Conservation (phyloP, 1,140 invertebrate genomes). For the Macrobrachium rosenbergii region DNA sequence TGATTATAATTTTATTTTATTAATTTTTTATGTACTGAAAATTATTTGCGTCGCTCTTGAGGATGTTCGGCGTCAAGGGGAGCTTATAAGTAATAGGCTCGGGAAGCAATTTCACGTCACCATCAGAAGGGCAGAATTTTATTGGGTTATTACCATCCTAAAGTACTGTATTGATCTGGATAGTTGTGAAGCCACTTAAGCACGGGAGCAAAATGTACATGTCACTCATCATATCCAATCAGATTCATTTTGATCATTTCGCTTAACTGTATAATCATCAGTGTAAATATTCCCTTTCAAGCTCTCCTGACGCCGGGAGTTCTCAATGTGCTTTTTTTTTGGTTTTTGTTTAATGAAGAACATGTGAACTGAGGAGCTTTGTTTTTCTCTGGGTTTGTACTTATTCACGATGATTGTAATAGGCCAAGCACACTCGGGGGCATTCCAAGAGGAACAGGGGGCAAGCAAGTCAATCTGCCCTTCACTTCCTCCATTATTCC, state of each 20-base stretch:
- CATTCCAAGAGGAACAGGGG: slow-evolving; percentile 19
- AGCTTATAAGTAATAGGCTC: slow-evolving; percentile 46
- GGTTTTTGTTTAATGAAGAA: slow-evolving; percentile 50
- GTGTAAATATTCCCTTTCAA: slow-evolving; percentile 20
- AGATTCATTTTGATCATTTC: too few relatives aligned
- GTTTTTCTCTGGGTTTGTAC: slow-evolving; percentile 63
- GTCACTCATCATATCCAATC: background rate
- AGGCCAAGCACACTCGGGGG: slow-evolving; percentile 11
- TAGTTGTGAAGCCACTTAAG: background rate
- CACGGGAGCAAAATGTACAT: background rate
- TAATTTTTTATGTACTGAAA: slow-evolving; percentile 28
- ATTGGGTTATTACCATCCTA: slow-evolving; percentile 23
- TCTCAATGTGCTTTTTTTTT: slow-evolving; percentile 29
- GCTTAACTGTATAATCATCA: slow-evolving; percentile 28
- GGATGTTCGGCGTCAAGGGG: slow-evolving; percentile 56
- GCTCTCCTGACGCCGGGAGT: slow-evolving; percentile 59
- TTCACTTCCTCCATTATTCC: too few relatives aligned
- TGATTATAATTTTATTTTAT: slow-evolving; percentile 51
- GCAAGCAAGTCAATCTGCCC: background rate
- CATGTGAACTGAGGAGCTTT: slow-evolving; percentile 61
- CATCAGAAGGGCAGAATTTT: slow-evolving; percentile 45
- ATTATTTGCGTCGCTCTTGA: slow-evolving; percentile 54
- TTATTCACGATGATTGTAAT: slow-evolving; percentile 40
- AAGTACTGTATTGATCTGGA: background rate
- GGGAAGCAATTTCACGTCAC: slow-evolving; percentile 45